A percentile compares a stretch with the other conserved stretches of the same genome.
Conservation (phyloP, 1,140 invertebrate species). For the Ooceraea biroi region DNA sequence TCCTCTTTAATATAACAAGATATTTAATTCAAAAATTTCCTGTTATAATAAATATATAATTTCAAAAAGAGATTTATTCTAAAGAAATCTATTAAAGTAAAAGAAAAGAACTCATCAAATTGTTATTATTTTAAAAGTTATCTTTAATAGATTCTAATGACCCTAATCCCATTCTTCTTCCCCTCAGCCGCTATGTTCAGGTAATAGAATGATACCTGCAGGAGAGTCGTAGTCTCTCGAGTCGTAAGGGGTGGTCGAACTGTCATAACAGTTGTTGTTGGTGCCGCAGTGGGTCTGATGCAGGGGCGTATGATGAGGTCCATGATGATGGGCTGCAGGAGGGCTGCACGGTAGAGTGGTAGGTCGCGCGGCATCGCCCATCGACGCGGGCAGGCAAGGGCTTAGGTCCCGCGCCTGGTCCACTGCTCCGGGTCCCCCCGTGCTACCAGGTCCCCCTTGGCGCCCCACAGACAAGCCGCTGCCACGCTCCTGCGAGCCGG, state of each 20-base stretch:
- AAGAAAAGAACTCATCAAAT: no score
- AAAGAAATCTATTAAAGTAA: no score
- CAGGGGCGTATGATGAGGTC: slow-evolving; percentile 80
- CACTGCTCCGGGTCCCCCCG: slow-evolving; percentile 88
- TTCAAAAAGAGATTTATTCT: no score
- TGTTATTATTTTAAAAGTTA: no score
- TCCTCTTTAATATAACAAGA: neutral
- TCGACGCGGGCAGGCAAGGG: slow-evolving; percentile 90
- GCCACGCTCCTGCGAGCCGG: slow-evolving; percentile 85
- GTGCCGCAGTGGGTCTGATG: slow-evolving; percentile 84
- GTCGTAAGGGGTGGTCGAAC: slow-evolving; percentile 83
- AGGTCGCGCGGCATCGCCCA: slow-evolving; percentile 87
- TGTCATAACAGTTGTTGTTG: slow-evolving; percentile 85
- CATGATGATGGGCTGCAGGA: slow-evolving; percentile 80
- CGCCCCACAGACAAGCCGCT: slow-evolving; percentile 85
- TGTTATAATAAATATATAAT: no score
- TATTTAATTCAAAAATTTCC: no score
- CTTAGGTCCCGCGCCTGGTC: slow-evolving; percentile 90
- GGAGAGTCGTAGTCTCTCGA: slow-evolving; percentile 85
- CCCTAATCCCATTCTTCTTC: neutral
- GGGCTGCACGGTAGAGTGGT: slow-evolving; percentile 84
- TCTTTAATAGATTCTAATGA: no score
- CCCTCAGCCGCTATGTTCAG: neutral
- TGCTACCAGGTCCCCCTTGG: slow-evolving; percentile 83
- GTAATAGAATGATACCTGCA: slow-evolving; percentile 76